Percentiles rank a stretch among this genome's conserved stretches.
phyloP scores from a whole-genome alignment of 2,888 invertebrate species.

The Anorthoa munda region DNA sequence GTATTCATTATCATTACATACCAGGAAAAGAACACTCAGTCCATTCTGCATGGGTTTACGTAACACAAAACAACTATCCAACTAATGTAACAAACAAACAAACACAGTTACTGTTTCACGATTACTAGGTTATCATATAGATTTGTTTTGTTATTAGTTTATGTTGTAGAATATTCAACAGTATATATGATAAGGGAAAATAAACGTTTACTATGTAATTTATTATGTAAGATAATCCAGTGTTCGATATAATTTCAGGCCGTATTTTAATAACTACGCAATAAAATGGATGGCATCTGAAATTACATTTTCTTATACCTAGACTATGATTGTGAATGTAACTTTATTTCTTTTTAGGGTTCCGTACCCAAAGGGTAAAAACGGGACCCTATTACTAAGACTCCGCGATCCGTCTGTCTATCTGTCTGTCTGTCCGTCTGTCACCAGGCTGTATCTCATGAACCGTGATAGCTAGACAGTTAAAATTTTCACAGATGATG shows the following conservation, averaged over 20 bases:
- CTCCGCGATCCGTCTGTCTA: too few relatives aligned
- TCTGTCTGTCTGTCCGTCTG: too few relatives aligned
- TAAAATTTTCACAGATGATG: too few relatives aligned
- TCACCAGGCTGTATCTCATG: too few relatives aligned
- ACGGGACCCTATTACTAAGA: too few relatives aligned
- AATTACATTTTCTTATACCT: constrained; percentile 8
- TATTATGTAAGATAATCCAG: constrained; percentile 13
- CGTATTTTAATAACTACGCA: not conserved
- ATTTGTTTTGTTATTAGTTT: too few relatives aligned
- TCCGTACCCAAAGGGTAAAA: not conserved
- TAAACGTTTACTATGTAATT: constrained; percentile 1
- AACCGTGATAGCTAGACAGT: too few relatives aligned
- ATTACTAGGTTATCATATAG: constrained; percentile 1
- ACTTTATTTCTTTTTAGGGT: constrained; percentile 2
- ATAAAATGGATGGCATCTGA: not conserved
- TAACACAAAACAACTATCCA: constrained; percentile 4
- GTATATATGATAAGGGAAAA: too few relatives aligned
- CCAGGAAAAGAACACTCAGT: not conserved
- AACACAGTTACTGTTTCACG: not conserved
- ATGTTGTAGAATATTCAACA: too few relatives aligned
- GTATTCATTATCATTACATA: too few relatives aligned
- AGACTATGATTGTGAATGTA: not conserved
- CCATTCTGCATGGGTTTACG: not conserved
- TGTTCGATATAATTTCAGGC: constrained; percentile 5
- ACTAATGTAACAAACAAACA: not conserved